Conservation (phyloP, 2,888 invertebrate genomes). For the Prosapia bicincta region DNA sequence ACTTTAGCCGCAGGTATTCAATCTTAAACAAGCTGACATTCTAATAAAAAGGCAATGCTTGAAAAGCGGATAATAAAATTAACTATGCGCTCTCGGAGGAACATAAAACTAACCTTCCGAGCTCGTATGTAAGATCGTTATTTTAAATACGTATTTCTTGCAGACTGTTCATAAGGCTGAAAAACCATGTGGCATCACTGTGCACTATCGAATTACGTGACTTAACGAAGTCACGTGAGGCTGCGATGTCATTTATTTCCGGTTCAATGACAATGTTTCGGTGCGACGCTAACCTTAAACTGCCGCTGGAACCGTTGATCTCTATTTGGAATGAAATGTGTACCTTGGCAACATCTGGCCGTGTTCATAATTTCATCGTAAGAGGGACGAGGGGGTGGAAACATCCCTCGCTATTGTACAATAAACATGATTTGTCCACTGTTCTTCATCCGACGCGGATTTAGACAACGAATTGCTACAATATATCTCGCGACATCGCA, state of each 20-base stretch:
- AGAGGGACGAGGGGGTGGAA: background rate
- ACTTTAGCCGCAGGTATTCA: too few species aligned
- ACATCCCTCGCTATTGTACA: background rate
- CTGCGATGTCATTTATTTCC: background rate
- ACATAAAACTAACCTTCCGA: too few species aligned
- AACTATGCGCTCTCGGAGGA: too few species aligned
- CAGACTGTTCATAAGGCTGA: too few species aligned
- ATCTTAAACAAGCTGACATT: too few species aligned
- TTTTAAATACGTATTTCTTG: too few species aligned
- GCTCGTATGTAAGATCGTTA: too few species aligned
- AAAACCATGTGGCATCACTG: too few species aligned
- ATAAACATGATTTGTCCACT: slow-evolving; percentile 27
- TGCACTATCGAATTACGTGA: too few species aligned
- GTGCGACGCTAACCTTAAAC: background rate
- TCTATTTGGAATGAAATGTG: background rate
- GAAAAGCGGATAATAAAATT: too few species aligned
- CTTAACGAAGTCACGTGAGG: too few species aligned
- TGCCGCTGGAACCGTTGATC: background rate
- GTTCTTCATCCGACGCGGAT: slow-evolving; percentile 22
- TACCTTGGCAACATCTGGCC: background rate
- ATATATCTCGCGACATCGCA: background rate
- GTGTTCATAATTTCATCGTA: background rate
- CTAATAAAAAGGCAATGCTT: too few species aligned
- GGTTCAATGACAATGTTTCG: background rate
- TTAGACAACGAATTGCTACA: slow-evolving; percentile 22